These are phyloP conservation scores for Latheticus oryzae DNA, from an alignment of 2,888 invertebrate species.

Conservation along the genomic window DNA sequence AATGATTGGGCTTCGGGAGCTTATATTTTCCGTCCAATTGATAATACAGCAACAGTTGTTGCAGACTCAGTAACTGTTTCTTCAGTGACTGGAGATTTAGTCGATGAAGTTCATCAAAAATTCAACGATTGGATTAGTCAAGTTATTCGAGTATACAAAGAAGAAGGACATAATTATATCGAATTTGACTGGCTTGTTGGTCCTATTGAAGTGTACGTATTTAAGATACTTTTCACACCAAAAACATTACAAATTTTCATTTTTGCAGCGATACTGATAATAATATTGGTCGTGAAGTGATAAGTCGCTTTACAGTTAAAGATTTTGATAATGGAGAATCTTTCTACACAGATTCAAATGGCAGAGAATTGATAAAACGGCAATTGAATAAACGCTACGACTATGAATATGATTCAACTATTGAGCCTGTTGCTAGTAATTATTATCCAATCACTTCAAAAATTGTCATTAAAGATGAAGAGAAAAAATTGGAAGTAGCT, in stretches of 20 bases:
- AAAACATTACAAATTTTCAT: conserved; percentile 10
- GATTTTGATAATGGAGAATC: conserved; percentile 70
- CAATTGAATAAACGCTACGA: conserved; percentile 74
- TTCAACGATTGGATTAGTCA: conserved; percentile 79
- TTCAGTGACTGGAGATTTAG: conserved; percentile 58
- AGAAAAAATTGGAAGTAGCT: conserved; percentile 66
- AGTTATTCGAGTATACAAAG: conserved; percentile 75
- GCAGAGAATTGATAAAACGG: conserved; percentile 83
- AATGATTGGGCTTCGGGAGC: conserved; percentile 86
- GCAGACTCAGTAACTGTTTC: conserved; percentile 56
- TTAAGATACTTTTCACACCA: not conserved
- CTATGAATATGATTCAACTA: conserved; percentile 46
- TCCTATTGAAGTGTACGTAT: conserved; percentile 74
- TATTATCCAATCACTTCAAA: conserved; percentile 81
- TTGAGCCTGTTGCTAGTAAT: conserved; percentile 73
- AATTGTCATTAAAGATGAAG: conserved; percentile 68
- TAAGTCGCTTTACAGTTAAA: conserved; percentile 70
- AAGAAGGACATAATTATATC: conserved; percentile 65
- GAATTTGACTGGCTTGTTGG: conserved; percentile 84
- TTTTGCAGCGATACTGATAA: conserved; percentile 27
- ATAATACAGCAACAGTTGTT: conserved; percentile 18
- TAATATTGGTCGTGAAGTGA: conserved; percentile 74
- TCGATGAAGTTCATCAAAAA: conserved; percentile 75
- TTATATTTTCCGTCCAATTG: conserved; percentile 83
- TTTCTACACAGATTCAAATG: conserved; percentile 95